Evolutionary conservation across 2,113 vertebrate genomes (phyloP), one percentile per base, ranked within the genome.

Genomic region (Xiphophorus couchianus): DNA sequence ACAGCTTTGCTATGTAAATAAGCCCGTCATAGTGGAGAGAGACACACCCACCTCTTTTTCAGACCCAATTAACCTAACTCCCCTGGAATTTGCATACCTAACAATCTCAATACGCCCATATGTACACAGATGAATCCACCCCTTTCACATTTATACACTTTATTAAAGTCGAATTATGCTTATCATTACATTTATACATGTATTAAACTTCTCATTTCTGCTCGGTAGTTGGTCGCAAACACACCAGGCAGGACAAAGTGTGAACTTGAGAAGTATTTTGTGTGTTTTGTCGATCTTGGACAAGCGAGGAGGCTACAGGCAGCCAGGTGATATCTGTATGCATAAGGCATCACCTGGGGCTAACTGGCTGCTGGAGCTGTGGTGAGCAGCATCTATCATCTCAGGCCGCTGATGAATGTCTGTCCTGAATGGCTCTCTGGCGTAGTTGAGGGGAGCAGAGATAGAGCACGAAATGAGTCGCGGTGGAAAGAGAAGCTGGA

Each of bases 1-100:
- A 92, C 89, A 93, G 89, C 90, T 89, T 91, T 90, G 76, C 90
- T 88, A 88, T 92, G 89, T 92, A 94, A 94, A 94, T 95, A 93
- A 93, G 93, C 78, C 84, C 83, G 82, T 90, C 88, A 88, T 90
- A 88, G 83, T 83, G 89, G 91, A 88, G 85, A 77, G 87, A 88
- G 91, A 93, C 92, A 93, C 91, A 88, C 93, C 93, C 93, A 92
- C 87, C 83, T 75, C 86, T 82, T 83, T 91, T 94, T 93, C 92
- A 93, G 92, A 87, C 83, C 83, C 92, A 93, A 94, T 95, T 94
- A 94, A 92, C 81, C 83, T 88, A 90, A 88, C 93, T 89, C 93
- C 91, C 90, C 84, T 86, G 87, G 86, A 92, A 91, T 93, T 86
- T 86, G 83, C 82, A 90, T 84, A 86, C 82, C 82, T 88, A 88